A percentile compares a stretch with the other conserved stretches of the same genome.
These are phyloP conservation scores for Gnatocerus cornutus DNA, from an alignment of 2,888 invertebrate genomes.

Conservation along the genomic window DNA sequence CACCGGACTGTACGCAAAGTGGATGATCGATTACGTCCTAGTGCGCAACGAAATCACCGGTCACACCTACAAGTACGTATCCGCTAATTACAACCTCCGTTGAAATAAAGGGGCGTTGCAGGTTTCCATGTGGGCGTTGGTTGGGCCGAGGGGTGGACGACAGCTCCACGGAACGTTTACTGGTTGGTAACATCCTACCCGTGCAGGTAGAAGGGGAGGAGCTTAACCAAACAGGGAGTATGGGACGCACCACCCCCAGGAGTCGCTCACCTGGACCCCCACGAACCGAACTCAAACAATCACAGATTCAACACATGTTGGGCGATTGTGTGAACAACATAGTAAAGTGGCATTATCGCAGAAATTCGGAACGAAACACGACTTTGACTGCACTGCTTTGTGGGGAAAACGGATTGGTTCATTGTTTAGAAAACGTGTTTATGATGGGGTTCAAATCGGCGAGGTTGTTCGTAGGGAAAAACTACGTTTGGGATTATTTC, in stretches of 20 bases:
- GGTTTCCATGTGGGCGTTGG: conserved; percentile 98
- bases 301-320: conserved; percentile 83
- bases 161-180: conserved; percentile 94
- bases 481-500: conserved; percentile 99
- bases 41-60: conserved; percentile 98
- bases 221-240: conserved; percentile 61
- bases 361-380: conserved; percentile 87
- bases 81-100: neutral
- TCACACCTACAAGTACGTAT: conserved; percentile 89
- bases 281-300: conserved; percentile 76
- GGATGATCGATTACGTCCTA: conserved; percentile 96
- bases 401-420: conserved; percentile 95
- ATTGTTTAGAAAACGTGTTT: conserved; percentile 95
- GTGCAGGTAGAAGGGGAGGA: conserved; percentile 76
- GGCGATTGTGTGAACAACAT: conserved; percentile 97
- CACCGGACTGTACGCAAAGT: conserved; percentile 92
- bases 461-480: conserved; percentile 92
- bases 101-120: conserved; percentile 65
- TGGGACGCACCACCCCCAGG: conserved; percentile 80
- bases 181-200: conserved; percentile 92
- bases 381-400: conserved; percentile 94
- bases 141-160: conserved; percentile 97
- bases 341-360: conserved; percentile 96
- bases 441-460: conserved; percentile 96
- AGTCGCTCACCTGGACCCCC: conserved; percentile 80